Conservation (phyloP, 1,140 invertebrate species). For the Aricia agestis region DNA sequence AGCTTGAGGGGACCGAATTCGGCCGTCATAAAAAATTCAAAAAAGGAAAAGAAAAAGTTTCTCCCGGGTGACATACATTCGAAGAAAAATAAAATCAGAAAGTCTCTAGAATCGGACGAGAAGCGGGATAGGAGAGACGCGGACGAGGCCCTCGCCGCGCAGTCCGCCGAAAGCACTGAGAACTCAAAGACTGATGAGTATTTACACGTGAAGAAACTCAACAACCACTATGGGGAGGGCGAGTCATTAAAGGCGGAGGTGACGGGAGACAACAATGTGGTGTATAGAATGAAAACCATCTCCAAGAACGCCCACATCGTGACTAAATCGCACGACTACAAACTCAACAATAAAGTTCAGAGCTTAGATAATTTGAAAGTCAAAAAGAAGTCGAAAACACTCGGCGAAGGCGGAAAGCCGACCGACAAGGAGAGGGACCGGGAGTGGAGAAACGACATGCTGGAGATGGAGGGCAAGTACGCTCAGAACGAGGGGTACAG, state of each 20-base stretch:
- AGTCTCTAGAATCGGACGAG: conserved; percentile 66
- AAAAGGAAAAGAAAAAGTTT: conserved; percentile 84
- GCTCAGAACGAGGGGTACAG: conserved; percentile 72
- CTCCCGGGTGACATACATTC: conserved; percentile 68
- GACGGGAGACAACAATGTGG: conserved; percentile 57
- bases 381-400: conserved; percentile 64
- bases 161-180: conserved; percentile 55
- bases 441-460: conserved; percentile 59
- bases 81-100: conserved; percentile 73
- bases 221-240: conserved; percentile 57
- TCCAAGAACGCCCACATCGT: conserved; percentile 72
- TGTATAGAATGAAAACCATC: conserved; percentile 70
- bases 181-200: conserved; percentile 67
- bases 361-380: conserved; percentile 55
- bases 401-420: conserved; percentile 45
- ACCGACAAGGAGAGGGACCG: conserved; percentile 60
- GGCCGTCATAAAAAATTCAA: conserved; percentile 90
- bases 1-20: conserved; percentile 90
- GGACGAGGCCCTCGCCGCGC: conserved; percentile 50
- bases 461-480: conserved; percentile 71
- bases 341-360: conserved; percentile 58
- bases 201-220: conserved; percentile 62
- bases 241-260: conserved; percentile 56
- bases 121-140: conserved; percentile 62
- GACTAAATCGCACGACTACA: conserved; percentile 66